Conservation (phyloP, 2,888 invertebrate genomes). For the Amorpha juglandis region DNA sequence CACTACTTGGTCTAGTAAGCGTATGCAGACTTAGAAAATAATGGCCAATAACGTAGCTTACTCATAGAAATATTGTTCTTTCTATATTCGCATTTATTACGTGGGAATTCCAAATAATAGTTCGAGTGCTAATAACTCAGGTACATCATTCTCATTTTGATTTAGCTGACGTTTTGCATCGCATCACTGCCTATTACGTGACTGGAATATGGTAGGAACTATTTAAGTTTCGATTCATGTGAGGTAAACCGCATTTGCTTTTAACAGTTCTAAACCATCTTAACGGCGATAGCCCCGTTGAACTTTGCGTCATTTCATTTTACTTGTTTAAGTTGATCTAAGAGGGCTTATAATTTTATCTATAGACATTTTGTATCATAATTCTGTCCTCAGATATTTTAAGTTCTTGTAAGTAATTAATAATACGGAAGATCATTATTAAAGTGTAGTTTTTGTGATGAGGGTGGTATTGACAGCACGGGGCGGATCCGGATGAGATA, state of each 20-base stretch:
- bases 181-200: slow-evolving; percentile 14
- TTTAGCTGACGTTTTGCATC: background rate
- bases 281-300: too few relatives aligned
- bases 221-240: background rate
- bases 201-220: background rate
- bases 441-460: slow-evolving; percentile 44
- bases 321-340: background rate
- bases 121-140: background rate
- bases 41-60: slow-evolving; percentile 46
- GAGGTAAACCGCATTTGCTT: background rate
- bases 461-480: slow-evolving; percentile 53
- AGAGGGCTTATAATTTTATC: background rate
- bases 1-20: slow-evolving; percentile 62
- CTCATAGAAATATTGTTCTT: slow-evolving; percentile 25
- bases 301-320: too few relatives aligned
- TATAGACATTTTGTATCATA: background rate
- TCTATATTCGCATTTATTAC: slow-evolving; percentile 8
- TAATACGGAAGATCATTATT: slow-evolving; percentile 23
- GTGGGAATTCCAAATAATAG: slow-evolving; percentile 14
- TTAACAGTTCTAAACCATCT: background rate
- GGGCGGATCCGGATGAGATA: slow-evolving; percentile 62
- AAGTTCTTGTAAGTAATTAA: slow-evolving; percentile 1
- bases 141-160: slow-evolving; percentile 8
- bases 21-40: slow-evolving; percentile 65
- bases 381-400: background rate